These are phyloP conservation scores for Mirounga angustirostris DNA, from an alignment of 2,113 vertebrate genomes.

Conservation along the genomic window DNA sequence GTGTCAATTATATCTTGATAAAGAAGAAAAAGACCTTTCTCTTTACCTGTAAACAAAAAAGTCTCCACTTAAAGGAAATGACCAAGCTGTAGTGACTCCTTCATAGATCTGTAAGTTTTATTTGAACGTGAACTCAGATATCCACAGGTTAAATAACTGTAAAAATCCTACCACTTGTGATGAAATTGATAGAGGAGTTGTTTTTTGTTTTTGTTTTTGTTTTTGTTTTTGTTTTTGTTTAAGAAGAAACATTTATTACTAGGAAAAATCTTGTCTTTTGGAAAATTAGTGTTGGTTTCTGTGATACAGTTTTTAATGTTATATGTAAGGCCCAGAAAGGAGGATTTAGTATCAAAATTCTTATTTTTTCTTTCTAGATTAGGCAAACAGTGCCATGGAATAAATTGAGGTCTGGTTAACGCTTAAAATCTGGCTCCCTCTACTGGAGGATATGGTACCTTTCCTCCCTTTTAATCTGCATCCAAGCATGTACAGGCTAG, in stretches of 20 bases:
- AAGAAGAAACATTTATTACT: not conserved
- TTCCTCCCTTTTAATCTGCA: not conserved
- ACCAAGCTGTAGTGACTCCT: not conserved
- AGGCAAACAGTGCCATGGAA: not conserved
- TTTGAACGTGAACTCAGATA: conserved; percentile 19
- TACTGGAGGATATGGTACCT: conserved; percentile 54
- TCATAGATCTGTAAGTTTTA: not conserved
- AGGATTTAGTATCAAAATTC: not conserved
- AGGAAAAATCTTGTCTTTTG: not conserved
- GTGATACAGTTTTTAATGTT: not conserved
- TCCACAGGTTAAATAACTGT: not conserved
- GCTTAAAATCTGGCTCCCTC: conserved; percentile 80
- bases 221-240: not conserved
- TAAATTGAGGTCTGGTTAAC: not conserved
- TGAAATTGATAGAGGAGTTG: not conserved
- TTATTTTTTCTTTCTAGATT: not conserved
- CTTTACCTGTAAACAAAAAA: not conserved
- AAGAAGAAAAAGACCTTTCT: not conserved
- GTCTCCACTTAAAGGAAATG: not conserved
- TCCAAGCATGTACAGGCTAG: not conserved
- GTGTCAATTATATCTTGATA: not conserved
- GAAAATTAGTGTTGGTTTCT: not conserved
- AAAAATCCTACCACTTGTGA: conserved; percentile 11
- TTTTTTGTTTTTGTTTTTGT: fast-evolving
- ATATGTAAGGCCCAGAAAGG: conserved; percentile 7